A percentile compares a stretch with the other conserved stretches of the same genome.
These are phyloP conservation scores for Collichthys lucidus DNA, from an alignment of 2,113 vertebrate species.

Conservation along the genomic window DNA sequence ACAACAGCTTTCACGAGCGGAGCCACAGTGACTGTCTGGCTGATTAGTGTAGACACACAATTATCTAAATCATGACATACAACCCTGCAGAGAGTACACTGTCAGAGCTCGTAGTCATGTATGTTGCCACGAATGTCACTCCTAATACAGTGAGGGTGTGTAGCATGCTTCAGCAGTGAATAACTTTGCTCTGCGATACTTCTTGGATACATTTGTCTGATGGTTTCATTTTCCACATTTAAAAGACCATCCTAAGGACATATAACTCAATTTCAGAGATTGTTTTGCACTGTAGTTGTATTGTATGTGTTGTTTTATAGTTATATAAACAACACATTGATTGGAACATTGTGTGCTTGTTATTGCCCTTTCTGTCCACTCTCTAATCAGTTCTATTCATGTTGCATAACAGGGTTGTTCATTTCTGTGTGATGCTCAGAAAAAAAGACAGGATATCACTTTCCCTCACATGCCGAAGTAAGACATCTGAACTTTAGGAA, in stretches of 20 bases:
- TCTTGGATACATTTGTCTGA: not conserved
- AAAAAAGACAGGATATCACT: constrained; percentile 11
- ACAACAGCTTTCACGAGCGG: constrained; percentile 29
- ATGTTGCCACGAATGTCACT: constrained; percentile 31
- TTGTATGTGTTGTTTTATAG: constrained; percentile 2
- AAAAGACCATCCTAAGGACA: not conserved
- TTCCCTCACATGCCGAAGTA: not conserved
- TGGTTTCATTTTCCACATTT: not conserved
- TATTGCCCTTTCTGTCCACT: constrained; percentile 28
- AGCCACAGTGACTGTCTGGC: constrained; percentile 30
- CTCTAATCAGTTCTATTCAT: constrained; percentile 26
- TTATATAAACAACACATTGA: constrained; percentile 34
- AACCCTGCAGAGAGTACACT: constrained; percentile 30
- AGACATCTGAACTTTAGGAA: not conserved
- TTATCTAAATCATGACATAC: constrained; percentile 51
- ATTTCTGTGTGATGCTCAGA: constrained; percentile 2
- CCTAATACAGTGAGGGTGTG: constrained; percentile 36
- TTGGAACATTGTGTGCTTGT: constrained; percentile 56
- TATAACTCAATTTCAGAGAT: not conserved
- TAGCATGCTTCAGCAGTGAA: constrained; percentile 50
- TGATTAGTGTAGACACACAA: constrained; percentile 46
- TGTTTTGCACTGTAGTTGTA: not conserved
- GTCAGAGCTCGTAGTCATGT: constrained; percentile 22
- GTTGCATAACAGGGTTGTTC: constrained; percentile 63
- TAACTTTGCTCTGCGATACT: constrained; percentile 36